Base-by-base conservation (phyloP, 2,113 vertebrate genomes). In the Scomber japonicus region DNA sequence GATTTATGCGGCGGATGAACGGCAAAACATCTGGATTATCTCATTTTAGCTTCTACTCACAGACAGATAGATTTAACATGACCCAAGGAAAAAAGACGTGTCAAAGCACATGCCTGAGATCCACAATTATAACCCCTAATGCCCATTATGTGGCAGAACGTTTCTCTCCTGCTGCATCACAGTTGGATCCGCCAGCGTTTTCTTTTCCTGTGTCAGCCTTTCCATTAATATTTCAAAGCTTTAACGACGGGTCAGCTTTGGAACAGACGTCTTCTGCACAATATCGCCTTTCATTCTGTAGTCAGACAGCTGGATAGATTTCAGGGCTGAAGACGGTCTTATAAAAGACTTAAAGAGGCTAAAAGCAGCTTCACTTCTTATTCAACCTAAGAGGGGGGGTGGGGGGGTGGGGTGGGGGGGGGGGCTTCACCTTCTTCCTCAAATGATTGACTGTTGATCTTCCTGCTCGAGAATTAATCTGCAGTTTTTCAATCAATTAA, bases 181-280 rank as follows among this genome's bases (percentile, higher is more conserved):
- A 77, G 59, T n/a, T 62, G 80, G 74, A 82, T 71, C 53, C 24
- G 46, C 3, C 57, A 83, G 46, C 21, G 48, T 78, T 86, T 82
- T 78, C 62, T 40, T 79, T 83, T 87, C 62, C 78, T 65, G 73
- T 3, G 81, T 90, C 89, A 91, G 89, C 82, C 54, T 87, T 86
- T 87, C 86, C 73, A 78, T 76, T 82, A 74, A 83, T 83, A 83
- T 79, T 80, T 84, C 82, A 87, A 75, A 78, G 71, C 75, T 83
- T 80, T 85, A 84, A 88, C 64, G 79, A 45, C 46, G 19, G 79
- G 71, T 91, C 78, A 91, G 83, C 79, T 89, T 86, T 71, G 83
- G 80, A 83, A 81, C 89, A 88, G 67, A 90, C 73, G 71, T 88
- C 76, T 57, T 56, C 77, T 82, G 85, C 76, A 84, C 73, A 88